Evolutionary conservation across 2,113 vertebrate genomes (phyloP).

Genomic region (Chloroceryle aenea): DNA sequence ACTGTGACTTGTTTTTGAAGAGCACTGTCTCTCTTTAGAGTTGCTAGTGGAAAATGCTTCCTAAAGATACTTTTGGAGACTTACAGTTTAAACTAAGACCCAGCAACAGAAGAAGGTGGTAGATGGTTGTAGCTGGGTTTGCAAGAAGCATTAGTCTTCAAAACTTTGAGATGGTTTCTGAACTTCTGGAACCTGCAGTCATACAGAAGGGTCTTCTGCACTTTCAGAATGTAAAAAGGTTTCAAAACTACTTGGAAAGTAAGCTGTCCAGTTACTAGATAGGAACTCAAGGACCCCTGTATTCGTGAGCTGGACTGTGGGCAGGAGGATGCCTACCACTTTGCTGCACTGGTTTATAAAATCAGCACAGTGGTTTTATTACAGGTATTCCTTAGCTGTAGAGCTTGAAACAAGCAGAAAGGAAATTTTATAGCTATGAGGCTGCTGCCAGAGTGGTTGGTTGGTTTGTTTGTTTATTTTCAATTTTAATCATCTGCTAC

Average conservation of each 20-base stretch:
- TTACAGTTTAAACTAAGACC: neutral
- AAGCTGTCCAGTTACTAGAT: neutral
- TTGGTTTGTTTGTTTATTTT: neutral
- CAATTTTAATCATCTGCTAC: conserved; percentile 43
- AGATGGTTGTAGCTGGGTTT: neutral
- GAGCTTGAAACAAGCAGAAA: neutral
- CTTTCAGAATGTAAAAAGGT: neutral
- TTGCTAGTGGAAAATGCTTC: neutral
- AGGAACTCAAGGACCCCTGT: neutral
- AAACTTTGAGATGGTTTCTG: neutral
- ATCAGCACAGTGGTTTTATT: neutral
- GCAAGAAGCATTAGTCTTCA: neutral
- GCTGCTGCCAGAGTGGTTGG: neutral
- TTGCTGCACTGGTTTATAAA: neutral
- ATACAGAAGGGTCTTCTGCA: neutral
- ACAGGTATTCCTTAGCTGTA: neutral
- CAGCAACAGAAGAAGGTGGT: neutral
- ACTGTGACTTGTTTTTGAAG: neutral
- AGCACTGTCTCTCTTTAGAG: neutral
- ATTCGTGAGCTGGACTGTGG: neutral
- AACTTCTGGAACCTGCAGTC: neutral
- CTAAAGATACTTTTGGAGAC: neutral
- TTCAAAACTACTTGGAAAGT: neutral
- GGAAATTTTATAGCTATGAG: neutral
- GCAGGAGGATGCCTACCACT: neutral